Percentiles rank a stretch among this genome's conserved stretches.
phyloP scores from a whole-genome alignment of 2,797 vertebrate genomes.

The Tarsius wallacei region DNA sequence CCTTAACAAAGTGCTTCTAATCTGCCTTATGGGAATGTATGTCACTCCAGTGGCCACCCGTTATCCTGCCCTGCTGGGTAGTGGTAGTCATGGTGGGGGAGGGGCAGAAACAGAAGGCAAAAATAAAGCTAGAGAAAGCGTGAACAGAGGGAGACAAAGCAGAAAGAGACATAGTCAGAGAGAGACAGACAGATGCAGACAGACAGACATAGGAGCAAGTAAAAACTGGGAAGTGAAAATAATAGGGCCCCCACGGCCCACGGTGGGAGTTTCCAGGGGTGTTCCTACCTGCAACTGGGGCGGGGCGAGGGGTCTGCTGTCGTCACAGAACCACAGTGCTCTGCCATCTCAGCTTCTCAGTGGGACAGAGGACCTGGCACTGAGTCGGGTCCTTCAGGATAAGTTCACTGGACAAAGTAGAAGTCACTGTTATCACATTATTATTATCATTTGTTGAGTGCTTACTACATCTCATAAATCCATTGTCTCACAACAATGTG shows the following conservation, averaged over 20 bases:
- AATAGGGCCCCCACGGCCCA: neutral
- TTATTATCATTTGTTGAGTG: neutral
- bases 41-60: neutral
- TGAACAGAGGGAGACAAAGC: neutral
- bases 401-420: neutral
- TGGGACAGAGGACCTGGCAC: neutral
- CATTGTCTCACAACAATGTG: neutral
- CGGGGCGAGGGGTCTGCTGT: neutral
- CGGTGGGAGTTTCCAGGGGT: neutral
- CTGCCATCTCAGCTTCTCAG: neutral
- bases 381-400: neutral
- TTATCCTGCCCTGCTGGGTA: neutral
- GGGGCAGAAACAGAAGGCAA: neutral
- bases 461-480: neutral
- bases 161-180: neutral
- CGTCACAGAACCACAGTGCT: neutral
- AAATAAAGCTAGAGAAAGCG: neutral
- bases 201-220: constrained; percentile 89
- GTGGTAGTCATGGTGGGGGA: constrained; percentile 89
- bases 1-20: neutral
- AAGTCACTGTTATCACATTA: neutral
- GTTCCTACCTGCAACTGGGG: neutral
- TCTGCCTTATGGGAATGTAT: neutral
- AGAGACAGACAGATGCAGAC: neutral
- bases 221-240: neutral